Conservation (phyloP, 2,888 invertebrate species). For the Eupithecia vulgata region DNA sequence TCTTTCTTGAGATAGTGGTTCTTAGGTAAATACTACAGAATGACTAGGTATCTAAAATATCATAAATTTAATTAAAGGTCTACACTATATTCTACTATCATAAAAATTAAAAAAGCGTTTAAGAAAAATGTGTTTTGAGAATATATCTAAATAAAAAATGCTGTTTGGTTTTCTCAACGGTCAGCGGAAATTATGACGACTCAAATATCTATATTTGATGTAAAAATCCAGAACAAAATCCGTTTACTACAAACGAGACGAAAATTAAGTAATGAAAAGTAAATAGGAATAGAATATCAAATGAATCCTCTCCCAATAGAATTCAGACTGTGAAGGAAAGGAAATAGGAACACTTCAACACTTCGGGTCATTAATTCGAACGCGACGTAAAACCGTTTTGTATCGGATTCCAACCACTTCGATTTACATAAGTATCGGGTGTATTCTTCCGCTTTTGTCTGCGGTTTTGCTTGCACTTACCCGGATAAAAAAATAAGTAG, state of each 20-base stretch:
- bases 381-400: slow-evolving; percentile 54
- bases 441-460: slow-evolving; percentile 21
- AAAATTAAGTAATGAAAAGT: slow-evolving; percentile 1
- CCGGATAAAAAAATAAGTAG: not conserved
- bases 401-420: slow-evolving; percentile 52
- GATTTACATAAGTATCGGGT: slow-evolving; percentile 54
- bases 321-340: slow-evolving; percentile 46
- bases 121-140: too few species aligned
- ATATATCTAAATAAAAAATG: too few species aligned
- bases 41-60: too few species aligned
- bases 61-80: too few species aligned
- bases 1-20: not conserved
- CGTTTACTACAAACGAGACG: not conserved
- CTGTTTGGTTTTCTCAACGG: not conserved
- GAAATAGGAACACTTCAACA: slow-evolving; percentile 53
- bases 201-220: not conserved
- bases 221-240: not conserved
- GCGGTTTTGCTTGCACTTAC: slow-evolving; percentile 5
- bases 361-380: slow-evolving; percentile 56
- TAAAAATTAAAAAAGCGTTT: too few species aligned
- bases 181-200: not conserved
- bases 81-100: too few species aligned
- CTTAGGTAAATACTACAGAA: too few species aligned
- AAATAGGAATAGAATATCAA: slow-evolving; percentile 11
- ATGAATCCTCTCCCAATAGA: slow-evolving; percentile 7